Evolutionary conservation across 37 sponge, comb jelly and placozoan genomes (phyloP).

Genomic region (Haliclona indistincta): DNA sequence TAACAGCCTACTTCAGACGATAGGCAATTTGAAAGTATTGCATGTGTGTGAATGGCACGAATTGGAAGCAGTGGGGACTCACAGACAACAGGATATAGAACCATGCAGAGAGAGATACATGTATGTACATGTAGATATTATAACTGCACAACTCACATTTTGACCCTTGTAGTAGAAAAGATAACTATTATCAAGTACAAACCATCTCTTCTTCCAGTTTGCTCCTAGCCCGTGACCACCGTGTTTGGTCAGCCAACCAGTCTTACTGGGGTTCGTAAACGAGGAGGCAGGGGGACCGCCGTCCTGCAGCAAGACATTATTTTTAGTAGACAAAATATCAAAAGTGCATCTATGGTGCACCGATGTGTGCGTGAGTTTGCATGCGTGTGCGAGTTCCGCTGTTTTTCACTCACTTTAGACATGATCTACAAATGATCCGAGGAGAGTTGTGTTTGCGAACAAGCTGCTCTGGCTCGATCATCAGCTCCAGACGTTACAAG

Average conservation of each 20-base stretch:
- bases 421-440: too few relatives aligned
- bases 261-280: conserved; percentile 63
- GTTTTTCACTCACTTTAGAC: too few relatives aligned
- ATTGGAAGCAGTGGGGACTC: neutral
- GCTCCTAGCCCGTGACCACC: conserved; percentile 77
- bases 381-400: too few relatives aligned
- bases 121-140: neutral
- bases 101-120: neutral
- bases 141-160: conserved; percentile 44
- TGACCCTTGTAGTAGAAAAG: conserved; percentile 80
- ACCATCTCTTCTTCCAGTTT: conserved; percentile 84
- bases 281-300: conserved; percentile 64
- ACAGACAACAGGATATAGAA: neutral
- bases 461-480: too few relatives aligned
- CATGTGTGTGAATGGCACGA: conserved; percentile 8
- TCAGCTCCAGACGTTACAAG: too few relatives aligned
- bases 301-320: neutral
- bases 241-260: conserved; percentile 80
- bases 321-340: neutral
- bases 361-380: too few relatives aligned
- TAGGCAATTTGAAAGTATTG: too few relatives aligned
- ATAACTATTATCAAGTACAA: conserved; percentile 75
- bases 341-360: neutral
- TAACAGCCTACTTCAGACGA: too few relatives aligned
- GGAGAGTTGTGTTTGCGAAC: too few relatives aligned